Conservation (phyloP, 1,140 invertebrate species). For the Chrysomallon squamiferum region DNA sequence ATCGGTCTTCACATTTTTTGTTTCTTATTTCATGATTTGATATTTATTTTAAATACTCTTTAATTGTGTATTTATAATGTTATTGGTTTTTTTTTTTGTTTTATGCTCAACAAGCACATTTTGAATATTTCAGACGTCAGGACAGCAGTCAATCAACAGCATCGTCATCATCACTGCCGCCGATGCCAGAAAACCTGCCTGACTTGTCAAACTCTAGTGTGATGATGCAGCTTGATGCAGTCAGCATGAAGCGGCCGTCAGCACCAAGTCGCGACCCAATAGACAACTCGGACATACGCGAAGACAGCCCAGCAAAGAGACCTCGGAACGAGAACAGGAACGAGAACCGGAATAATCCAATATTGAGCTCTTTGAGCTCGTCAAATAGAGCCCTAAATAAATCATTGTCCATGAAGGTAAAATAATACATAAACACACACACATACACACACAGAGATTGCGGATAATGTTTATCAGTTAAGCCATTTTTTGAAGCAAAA, state of each 20-base stretch:
- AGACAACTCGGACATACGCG: not conserved
- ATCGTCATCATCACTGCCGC: slow-evolving; percentile 27
- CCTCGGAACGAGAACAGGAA: not conserved
- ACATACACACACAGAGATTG: not conserved
- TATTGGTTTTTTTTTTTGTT: no score
- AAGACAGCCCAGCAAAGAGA: not conserved
- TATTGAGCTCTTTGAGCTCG: slow-evolving; percentile 26
- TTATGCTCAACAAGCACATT: no score
- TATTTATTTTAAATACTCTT: no score
- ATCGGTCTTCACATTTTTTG: no score
- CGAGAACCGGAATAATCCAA: slow-evolving; percentile 11
- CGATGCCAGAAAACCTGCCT: slow-evolving; percentile 23
- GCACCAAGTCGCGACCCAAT: slow-evolving; percentile 8
- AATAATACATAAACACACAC: not conserved
- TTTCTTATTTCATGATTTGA: no score
- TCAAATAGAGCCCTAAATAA: not conserved
- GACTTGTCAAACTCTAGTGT: slow-evolving; percentile 12
- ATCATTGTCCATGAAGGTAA: not conserved
- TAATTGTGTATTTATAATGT: no score
- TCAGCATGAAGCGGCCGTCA: slow-evolving; percentile 17
- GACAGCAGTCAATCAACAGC: slow-evolving; percentile 29
- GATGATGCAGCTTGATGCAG: slow-evolving; percentile 10
- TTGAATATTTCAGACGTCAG: slow-evolving; percentile 14
- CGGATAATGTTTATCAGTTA: no score
- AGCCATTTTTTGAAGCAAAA: no score